Conservation (phyloP, 2,797 vertebrate genomes). For the Trachops cirrhosus region DNA sequence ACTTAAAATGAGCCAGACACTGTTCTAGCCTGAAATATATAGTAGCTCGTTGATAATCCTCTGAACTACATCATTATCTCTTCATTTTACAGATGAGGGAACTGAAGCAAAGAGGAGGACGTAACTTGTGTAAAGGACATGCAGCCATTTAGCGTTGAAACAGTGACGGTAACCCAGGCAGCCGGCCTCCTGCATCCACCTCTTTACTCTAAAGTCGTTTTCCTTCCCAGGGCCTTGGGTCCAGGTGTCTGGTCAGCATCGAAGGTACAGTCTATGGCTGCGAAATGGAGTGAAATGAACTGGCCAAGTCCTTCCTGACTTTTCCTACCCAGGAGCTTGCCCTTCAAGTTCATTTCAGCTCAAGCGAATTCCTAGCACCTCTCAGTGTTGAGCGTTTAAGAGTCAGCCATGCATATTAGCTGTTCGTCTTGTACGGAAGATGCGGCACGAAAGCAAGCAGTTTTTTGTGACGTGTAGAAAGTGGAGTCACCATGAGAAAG, state of each 20-base stretch:
- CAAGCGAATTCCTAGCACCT: neutral
- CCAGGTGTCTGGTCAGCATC: too few species aligned
- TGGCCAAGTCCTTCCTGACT: neutral
- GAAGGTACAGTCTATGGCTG: neutral
- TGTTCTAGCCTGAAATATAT: neutral
- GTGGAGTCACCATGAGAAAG: neutral
- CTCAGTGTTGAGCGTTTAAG: neutral
- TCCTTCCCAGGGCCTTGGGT: neutral
- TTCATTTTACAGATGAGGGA: too few species aligned
- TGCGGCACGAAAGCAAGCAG: neutral
- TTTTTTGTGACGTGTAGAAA: neutral
- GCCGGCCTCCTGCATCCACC: neutral
- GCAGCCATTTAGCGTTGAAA: neutral
- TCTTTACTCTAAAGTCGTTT: neutral
- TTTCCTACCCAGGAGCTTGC: neutral
- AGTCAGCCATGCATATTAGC: neutral
- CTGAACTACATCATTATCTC: neutral
- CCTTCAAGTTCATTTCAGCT: neutral
- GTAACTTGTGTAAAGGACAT: neutral
- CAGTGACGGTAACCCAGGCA: neutral
- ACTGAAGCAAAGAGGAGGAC: too few species aligned
- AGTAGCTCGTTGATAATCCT: neutral
- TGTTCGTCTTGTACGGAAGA: neutral
- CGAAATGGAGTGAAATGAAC: neutral
- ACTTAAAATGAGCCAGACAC: neutral